Base-by-base conservation (phyloP, 2,888 invertebrate species). In the Volucella inanis region DNA sequence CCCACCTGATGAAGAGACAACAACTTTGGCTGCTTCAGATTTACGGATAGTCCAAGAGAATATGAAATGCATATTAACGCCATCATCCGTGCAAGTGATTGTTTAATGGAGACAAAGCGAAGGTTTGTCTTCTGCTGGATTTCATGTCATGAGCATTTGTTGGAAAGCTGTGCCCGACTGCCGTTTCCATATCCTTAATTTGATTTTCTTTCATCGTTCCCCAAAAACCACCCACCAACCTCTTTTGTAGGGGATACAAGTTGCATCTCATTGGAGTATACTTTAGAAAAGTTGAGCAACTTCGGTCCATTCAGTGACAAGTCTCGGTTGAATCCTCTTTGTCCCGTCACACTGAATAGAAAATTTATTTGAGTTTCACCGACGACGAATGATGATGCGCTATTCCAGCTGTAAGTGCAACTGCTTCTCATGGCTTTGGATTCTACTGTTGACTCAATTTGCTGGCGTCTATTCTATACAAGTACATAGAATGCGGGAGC, bases 281-380 rank as follows among this genome's bases (percentile, higher is more conserved):
- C 45, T 74, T 0, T 31, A 31, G 31, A 31, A 31, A 31, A 31
- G 31, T 31, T 31, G 31, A 31, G 31, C 31, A 31, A 31, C 31
- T 6, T 31, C 31, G 31, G 31, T 31, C 31, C 31, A 31, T 68
- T 76, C 47, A 62, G 61, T 54, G 55, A 57, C 47, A 41, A 71
- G 38, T 61, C 43, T 38, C 38, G 43, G 15, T 47, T 59, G 54
- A 67, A 47, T 74, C 45, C 54, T 54, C 52, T 75, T 43, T 15
- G 31, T 45, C 15, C 52, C 45, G 45, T 65, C 45, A 49, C 52
- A 61, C 49, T 55, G 81, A 57, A 59, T 31, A 41, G 64, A 62
- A 62, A 70, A 64, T 76, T 68, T 70, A 81, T 81, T 81, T 76
- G 80, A 68, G 22, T 64, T 76, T 31, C 75, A 67, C 74, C 67